Percentiles rank a stretch among this genome's conserved stretches.
These are phyloP conservation scores for Melinaea menophilus DNA, from an alignment of 2,888 invertebrate species.

Conservation along the genomic window DNA sequence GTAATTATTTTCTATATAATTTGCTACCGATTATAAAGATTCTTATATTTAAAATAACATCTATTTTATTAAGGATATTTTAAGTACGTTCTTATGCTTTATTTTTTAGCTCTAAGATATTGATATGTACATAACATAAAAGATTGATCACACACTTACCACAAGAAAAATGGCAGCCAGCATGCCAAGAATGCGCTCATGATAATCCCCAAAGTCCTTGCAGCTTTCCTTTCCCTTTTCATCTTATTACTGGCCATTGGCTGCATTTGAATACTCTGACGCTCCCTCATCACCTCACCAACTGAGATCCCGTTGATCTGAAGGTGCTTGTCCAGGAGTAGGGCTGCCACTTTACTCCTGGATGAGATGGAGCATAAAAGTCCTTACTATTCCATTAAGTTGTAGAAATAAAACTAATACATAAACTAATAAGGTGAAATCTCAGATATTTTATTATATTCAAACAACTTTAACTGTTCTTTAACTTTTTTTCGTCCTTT, in stretches of 20 bases:
- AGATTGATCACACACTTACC: conserved; percentile 77
- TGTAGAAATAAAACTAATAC: not conserved
- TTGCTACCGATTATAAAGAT: too few relatives aligned
- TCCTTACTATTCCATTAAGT: not conserved
- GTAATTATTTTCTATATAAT: too few relatives aligned
- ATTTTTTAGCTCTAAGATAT: not conserved
- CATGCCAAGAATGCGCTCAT: conserved; percentile 97
- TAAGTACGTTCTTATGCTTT: too few relatives aligned
- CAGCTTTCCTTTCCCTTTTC: conserved; percentile 93
- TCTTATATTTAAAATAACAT: too few relatives aligned
- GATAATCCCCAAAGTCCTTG: conserved; percentile 95
- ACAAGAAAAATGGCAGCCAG: conserved; percentile 97
- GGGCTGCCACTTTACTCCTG: conserved; percentile 93
- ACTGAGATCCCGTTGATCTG: conserved; percentile 93
- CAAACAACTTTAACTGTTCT: too few relatives aligned
- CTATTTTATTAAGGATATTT: too few relatives aligned
- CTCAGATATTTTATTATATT: too few relatives aligned
- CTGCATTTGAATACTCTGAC: conserved; percentile 83
- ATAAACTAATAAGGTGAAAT: too few relatives aligned
- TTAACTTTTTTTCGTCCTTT: too few relatives aligned
- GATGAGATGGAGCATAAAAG: conserved; percentile 49
- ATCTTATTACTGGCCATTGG: conserved; percentile 90
- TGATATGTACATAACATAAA: too few relatives aligned
- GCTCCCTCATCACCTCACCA: conserved; percentile 75
- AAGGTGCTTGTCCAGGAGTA: conserved; percentile 90